Evolutionary conservation across 2,888 invertebrate genomes (phyloP), one percentile per base, ranked within the genome.

Genomic region (Xanthia icteritia): DNA sequence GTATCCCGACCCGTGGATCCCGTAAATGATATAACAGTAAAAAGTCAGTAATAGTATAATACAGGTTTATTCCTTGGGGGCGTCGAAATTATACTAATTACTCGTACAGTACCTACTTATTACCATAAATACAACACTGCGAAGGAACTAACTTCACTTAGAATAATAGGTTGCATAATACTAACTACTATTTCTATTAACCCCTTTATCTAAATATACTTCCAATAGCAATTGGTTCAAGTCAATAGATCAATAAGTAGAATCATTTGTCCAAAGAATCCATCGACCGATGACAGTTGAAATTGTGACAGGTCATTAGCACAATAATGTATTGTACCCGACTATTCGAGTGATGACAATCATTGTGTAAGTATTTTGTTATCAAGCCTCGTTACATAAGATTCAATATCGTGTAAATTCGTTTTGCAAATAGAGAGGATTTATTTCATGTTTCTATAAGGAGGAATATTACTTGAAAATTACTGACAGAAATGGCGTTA

Each of bases 311-410:
- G 31, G 56, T 73, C 31, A 73, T 73, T 76, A 73, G n/a, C 56
- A 76, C 73, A 5, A 56, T 20, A 56, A 74, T 74, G 5, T 75
- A 45, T 61, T 54, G 83, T 68, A 80, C 65, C 71, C 27, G 39
- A 13, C 56, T 31, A 5, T 13, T 54, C 20, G 0, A 48, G 64
- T 77, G 67, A 27, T 45, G 83, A 83, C 64, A 69, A n/a, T 17
- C 15, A 60, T 69, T 83, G 65, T 23, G 70, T 70, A 61, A 79
- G 70, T 66, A 61, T 70, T 3, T 13, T 27, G 23, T 61, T 66
- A 70, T 36, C 65, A 61, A 51, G 0, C 0, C n/a, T 17, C 0
- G 36, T 77, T 77, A 67, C 77, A 65, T 68, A 63, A 48, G 15
- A 20, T 31, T 56, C 20, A 67, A 39, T 61, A 31, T 54, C 23